phyloP scores from a whole-genome alignment of 2,797 vertebrate species.

The Gouania willdenowi region DNA sequence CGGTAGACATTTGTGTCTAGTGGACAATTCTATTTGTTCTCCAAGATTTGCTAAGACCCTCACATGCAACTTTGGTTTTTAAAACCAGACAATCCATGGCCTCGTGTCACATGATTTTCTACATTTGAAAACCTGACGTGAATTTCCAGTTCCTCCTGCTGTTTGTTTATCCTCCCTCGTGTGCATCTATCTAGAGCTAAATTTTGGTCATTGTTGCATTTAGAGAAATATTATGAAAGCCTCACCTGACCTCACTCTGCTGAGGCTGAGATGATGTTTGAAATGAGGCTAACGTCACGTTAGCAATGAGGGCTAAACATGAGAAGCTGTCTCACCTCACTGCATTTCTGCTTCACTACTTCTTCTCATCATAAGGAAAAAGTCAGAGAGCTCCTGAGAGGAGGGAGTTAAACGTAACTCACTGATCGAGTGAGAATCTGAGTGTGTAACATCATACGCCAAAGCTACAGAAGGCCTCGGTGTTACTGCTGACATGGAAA shows the following conservation, averaged over 20 bases:
- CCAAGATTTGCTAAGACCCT: background rate
- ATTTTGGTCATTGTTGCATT: constrained; percentile 3
- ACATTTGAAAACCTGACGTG: background rate
- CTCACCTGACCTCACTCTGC: constrained; percentile 20
- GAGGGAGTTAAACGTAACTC: constrained; percentile 29
- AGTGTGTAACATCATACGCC: constrained; percentile 13
- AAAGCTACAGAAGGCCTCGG: constrained; percentile 1
- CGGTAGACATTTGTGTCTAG: too few relatives aligned
- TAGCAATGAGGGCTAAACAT: constrained; percentile 17
- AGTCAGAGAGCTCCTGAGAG: constrained; percentile 42
- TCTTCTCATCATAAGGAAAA: constrained; percentile 52
- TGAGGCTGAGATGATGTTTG: too few relatives aligned
- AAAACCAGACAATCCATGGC: constrained; percentile 12
- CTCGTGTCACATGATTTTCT: background rate
- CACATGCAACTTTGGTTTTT: background rate
- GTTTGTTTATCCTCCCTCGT: background rate
- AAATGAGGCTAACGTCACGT: too few relatives aligned
- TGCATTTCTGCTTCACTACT: constrained; percentile 21
- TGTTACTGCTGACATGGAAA: constrained; percentile 9
- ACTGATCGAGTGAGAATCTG: constrained; percentile 9
- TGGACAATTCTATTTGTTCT: background rate
- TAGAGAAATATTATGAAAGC: constrained; percentile 6
- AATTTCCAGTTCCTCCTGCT: background rate
- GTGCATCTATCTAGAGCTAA: background rate
- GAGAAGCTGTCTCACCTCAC: constrained; percentile 34